Evolutionary conservation across 1,140 invertebrate genomes (phyloP).

Genomic region (Hypsibius dujardini): DNA sequence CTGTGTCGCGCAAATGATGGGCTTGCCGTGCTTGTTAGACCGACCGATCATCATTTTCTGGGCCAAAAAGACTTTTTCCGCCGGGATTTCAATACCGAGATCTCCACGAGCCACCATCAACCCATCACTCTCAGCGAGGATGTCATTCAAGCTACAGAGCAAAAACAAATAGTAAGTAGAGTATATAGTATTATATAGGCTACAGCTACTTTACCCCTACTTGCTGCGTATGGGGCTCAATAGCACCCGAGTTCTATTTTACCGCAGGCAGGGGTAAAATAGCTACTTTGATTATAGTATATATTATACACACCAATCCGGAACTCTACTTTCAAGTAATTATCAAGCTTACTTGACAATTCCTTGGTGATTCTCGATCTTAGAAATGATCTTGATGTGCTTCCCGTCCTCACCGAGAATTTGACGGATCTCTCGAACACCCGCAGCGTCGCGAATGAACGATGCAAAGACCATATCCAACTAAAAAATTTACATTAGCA

Average conservation of each 20-base stretch:
- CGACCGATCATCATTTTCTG: constrained; percentile 90
- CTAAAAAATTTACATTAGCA: no score
- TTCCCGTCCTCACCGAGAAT: constrained; percentile 80
- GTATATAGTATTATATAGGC: constrained; percentile 2
- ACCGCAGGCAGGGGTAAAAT: no score
- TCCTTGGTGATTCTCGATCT: constrained; percentile 94
- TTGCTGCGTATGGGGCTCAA: no score
- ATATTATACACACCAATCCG: no score
- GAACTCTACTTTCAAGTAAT: no score
- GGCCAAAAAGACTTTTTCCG: constrained; percentile 94
- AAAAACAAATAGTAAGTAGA: constrained; percentile 9
- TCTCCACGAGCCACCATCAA: constrained; percentile 95
- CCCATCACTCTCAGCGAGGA: constrained; percentile 76
- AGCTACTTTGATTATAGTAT: no score
- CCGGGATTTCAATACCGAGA: constrained; percentile 89
- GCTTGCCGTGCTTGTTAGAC: constrained; percentile 78
- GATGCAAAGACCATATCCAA: constrained; percentile 99
- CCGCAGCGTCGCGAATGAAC: constrained; percentile 81
- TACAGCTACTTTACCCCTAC: no score
- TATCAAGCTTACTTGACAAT: constrained; percentile 51
- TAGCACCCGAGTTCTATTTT: no score
- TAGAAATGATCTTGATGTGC: constrained; percentile 83
- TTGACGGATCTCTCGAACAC: constrained; percentile 64
- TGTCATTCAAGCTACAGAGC: constrained; percentile 54
- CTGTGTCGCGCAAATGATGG: constrained; percentile 91